A percentile compares a stretch with the other conserved stretches of the same genome.
phyloP scores from a whole-genome alignment of 1,140 invertebrate genomes.

The Ceratosolen solmsi region DNA sequence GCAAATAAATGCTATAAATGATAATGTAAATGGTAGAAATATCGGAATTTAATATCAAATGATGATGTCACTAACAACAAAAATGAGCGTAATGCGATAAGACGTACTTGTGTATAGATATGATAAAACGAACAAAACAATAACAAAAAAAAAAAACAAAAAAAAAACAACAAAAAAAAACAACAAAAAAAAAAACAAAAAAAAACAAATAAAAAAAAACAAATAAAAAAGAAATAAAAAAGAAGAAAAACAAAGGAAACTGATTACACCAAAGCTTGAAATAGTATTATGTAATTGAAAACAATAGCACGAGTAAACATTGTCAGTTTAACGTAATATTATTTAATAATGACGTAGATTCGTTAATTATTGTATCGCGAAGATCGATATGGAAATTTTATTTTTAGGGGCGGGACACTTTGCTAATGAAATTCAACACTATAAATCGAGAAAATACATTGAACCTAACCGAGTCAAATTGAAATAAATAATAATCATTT shows the following conservation, averaged over 20 bases:
- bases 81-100: slow-evolving; percentile 42
- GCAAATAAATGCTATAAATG: slow-evolving; percentile 5
- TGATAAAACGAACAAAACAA: too few relatives aligned
- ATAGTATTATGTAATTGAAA: slow-evolving; percentile 50
- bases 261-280: slow-evolving; percentile 60
- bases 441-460: too few relatives aligned
- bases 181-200: too few relatives aligned
- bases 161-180: too few relatives aligned
- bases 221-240: too few relatives aligned
- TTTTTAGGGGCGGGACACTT: too few relatives aligned
- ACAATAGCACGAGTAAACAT: slow-evolving; percentile 38
- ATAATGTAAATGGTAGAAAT: slow-evolving; percentile 16
- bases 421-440: too few relatives aligned
- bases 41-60: slow-evolving; percentile 33
- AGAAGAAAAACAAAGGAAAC: too few relatives aligned
- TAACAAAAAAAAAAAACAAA: too few relatives aligned
- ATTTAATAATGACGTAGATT: background rate
- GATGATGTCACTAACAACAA: slow-evolving; percentile 54
- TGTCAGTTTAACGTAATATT: slow-evolving; percentile 13
- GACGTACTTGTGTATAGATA: slow-evolving; percentile 55
- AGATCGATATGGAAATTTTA: background rate
- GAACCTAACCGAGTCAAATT: background rate
- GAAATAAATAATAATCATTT: slow-evolving; percentile 38
- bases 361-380: background rate
- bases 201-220: too few relatives aligned